Evolutionary conservation across 1,140 invertebrate species (phyloP).

Genomic region (Drosophila mayri): DNA sequence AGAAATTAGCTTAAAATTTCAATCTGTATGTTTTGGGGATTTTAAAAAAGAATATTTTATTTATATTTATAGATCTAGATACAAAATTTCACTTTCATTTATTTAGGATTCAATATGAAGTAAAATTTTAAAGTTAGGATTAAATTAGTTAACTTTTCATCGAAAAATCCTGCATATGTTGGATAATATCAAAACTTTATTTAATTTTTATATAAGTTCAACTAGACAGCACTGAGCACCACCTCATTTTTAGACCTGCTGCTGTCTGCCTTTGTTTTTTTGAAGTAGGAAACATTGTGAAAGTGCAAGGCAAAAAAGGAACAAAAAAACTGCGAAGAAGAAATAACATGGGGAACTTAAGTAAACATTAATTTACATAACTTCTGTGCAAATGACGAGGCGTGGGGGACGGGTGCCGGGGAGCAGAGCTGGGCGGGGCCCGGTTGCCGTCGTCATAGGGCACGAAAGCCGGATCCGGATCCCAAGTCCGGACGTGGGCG

Average conservation of each 20-base stretch:
- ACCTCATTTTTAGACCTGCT: constrained; percentile 6
- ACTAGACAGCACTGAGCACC: background rate
- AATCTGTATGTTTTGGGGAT: no score
- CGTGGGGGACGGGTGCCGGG: constrained; percentile 13
- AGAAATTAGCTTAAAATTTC: no score
- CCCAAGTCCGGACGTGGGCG: constrained; percentile 72
- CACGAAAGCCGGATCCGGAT: constrained; percentile 75
- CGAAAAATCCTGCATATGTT: fast-evolving
- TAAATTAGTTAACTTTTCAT: background rate
- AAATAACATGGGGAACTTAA: constrained; percentile 84
- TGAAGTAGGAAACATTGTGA: constrained; percentile 79
- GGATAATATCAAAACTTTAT: background rate
- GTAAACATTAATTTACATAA: constrained; percentile 85
- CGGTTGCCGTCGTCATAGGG: constrained; percentile 41
- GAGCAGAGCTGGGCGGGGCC: constrained; percentile 9
- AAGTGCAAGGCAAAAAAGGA: constrained; percentile 63
- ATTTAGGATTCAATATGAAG: background rate
- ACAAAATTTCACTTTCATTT: no score
- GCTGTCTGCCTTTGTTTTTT: constrained; percentile 78
- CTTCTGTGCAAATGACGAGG: constrained; percentile 82
- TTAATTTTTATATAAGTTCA: background rate
- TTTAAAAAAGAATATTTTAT: no score
- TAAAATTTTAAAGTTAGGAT: no score
- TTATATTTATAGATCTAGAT: no score
- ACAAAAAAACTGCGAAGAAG: constrained; percentile 58